Base-by-base conservation (phyloP, 2,113 vertebrate species). In the Heptranchias perlo region DNA sequence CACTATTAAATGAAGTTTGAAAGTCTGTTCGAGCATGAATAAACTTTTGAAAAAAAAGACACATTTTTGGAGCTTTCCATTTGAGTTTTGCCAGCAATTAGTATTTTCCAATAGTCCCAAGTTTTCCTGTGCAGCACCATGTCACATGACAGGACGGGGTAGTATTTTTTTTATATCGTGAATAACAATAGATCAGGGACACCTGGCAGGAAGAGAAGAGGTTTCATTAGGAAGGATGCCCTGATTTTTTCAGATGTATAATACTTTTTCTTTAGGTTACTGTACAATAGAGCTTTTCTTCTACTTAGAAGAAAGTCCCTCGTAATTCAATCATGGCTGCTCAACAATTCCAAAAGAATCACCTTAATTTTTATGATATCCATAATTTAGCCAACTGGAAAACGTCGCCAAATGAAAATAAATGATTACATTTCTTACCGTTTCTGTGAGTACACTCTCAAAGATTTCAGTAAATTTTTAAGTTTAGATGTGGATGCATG, bases 371-470 rank as follows among this genome's bases (percentile, higher is more conserved):
- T 58, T 35, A 58, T 61, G 3, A 54, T 58, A 35, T 91, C 2
- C 87, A 91, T 91, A 91, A 91, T 61, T 91, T 91, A 54, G 87
- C 87, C 28, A 58, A 91, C 52, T 61, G 52, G 54, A 28, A 91
- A 91, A 16, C 18, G 39, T 16, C 61, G 35, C 87, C 52, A 91
- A 52, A 91, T 61, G 52, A 91, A 91, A 91, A 58, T 91, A 91
- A 91, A 91, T 91, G 31, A 58, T 52, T 35, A 28, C 13, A 16
- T 91, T 58, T 31, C 52, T 91, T 13, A 58, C 49, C 13, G 2
- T n/a, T n/a, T 58, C 86, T n/a, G 13, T 87, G 31, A 0, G 3
- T 58, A 31, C 28, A 4, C n/a, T 91, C 28, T 91, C 31, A 58
- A 91, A 86, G 35, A 28, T 91, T 13, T n/a, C 28, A 58, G 39